Conservation (phyloP, 2,797 vertebrate species). For the Ptychadena robeensis region DNA sequence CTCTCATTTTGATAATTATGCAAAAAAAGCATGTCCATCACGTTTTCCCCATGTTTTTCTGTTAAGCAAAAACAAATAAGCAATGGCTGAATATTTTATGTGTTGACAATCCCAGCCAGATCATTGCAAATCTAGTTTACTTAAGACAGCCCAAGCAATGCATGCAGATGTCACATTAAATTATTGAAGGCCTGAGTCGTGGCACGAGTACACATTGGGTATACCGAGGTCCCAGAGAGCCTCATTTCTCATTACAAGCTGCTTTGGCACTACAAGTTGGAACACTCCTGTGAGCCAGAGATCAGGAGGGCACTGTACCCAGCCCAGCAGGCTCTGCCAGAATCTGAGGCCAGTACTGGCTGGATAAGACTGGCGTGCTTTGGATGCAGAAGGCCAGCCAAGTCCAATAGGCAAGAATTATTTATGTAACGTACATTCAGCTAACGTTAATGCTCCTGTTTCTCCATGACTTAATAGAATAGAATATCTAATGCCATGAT, state of each 20-base stretch:
- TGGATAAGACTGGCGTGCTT: not conserved
- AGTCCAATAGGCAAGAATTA: not conserved
- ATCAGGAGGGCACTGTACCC: not conserved
- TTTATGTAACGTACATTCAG: not conserved
- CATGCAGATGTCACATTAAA: constrained; percentile 22
- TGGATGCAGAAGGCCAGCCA: not conserved
- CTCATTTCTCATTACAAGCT: not conserved
- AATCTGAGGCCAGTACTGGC: not conserved
- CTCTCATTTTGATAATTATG: too few relatives aligned
- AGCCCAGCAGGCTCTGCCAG: not conserved
- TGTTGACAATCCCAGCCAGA: not conserved
- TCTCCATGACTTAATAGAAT: not conserved
- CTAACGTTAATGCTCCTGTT: not conserved
- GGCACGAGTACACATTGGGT: not conserved
- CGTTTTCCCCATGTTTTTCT: too few relatives aligned
- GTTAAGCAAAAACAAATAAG: not conserved
- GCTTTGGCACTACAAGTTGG: not conserved
- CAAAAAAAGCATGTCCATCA: too few relatives aligned
- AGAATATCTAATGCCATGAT: not conserved
- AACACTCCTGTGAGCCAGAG: not conserved
- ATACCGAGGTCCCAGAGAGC: not conserved
- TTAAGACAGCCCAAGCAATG: not conserved
- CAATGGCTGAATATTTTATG: constrained; percentile 3
- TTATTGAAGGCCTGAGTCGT: constrained; percentile 12
- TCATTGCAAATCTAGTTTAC: not conserved